Conservation (phyloP, 1,140 invertebrate species). For the Carposina sasakii region DNA sequence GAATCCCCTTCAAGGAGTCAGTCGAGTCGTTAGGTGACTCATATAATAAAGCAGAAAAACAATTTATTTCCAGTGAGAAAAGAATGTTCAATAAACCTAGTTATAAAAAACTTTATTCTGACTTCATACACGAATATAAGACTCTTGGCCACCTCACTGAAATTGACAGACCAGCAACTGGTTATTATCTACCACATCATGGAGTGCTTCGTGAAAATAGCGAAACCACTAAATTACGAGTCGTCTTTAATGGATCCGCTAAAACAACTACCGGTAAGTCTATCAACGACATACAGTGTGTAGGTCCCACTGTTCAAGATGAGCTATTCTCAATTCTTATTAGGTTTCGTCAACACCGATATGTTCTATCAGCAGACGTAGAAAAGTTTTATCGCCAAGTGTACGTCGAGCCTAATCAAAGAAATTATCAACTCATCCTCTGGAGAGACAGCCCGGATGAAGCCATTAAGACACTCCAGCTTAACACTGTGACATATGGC, state of each 20-base stretch:
- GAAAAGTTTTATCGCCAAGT: constrained; percentile 38
- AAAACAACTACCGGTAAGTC: constrained; percentile 33
- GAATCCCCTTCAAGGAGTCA: constrained; percentile 7
- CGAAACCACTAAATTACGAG: constrained; percentile 28
- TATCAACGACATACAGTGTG: constrained; percentile 36
- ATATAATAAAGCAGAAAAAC: constrained; percentile 4
- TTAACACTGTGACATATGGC: constrained; percentile 19
- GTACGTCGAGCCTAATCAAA: constrained; percentile 18
- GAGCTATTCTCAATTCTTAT: constrained; percentile 38
- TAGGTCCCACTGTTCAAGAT: constrained; percentile 43
- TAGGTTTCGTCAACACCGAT: constrained; percentile 23
- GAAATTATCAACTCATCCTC: constrained; percentile 27
- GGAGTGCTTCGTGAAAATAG: constrained; percentile 29
- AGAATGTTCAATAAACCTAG: constrained; percentile 4
- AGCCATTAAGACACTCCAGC: constrained; percentile 5
- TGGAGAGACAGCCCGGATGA: background rate
- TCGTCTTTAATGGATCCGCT: constrained; percentile 46
- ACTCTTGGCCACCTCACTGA: too few relatives aligned
- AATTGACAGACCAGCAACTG: too few relatives aligned
- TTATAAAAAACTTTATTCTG: constrained; percentile 22
- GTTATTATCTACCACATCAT: too few relatives aligned
- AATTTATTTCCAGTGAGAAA: background rate
- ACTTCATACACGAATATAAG: too few relatives aligned
- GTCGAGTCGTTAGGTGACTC: constrained; percentile 1
- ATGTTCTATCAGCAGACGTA: constrained; percentile 25